Evolutionary conservation across 2,888 invertebrate species (phyloP).

Genomic region (Lasioglossum leucozonium): DNA sequence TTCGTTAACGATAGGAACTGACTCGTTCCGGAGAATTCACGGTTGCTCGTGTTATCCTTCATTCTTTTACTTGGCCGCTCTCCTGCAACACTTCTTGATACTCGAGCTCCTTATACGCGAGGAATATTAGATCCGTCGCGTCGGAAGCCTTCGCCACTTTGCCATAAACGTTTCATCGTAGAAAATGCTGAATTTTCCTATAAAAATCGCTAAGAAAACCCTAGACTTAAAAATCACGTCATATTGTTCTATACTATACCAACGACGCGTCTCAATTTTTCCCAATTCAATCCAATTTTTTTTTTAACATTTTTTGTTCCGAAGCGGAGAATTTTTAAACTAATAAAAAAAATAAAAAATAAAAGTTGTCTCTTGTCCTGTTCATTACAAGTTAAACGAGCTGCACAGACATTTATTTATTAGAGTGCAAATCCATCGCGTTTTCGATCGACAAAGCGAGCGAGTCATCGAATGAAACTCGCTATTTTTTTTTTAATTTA

Average conservation of each 20-base stretch:
- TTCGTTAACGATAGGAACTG: conserved; percentile 42
- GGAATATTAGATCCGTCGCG: background rate
- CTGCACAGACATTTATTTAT: no score
- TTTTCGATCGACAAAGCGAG: background rate
- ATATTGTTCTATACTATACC: no score
- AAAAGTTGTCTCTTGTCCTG: no score
- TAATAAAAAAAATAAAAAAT: no score
- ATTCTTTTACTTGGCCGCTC: conserved; percentile 3
- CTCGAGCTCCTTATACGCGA: background rate
- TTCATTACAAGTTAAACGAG: no score
- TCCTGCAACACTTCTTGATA: conserved; percentile 8
- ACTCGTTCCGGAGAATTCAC: conserved; percentile 41
- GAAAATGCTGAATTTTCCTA: background rate
- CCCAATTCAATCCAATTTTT: no score
- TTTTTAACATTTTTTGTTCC: background rate
- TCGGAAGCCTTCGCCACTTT: background rate
- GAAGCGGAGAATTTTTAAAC: background rate
- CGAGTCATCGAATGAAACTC: background rate
- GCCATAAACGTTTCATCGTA: background rate
- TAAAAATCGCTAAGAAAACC: background rate
- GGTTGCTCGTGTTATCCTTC: conserved; percentile 3
- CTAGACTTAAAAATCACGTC: background rate
- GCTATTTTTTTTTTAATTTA: no score
- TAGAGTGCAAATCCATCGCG: background rate
- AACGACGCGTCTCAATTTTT: no score